phyloP scores from a whole-genome alignment of 2,888 invertebrate species.

The Augiades crinisus region DNA sequence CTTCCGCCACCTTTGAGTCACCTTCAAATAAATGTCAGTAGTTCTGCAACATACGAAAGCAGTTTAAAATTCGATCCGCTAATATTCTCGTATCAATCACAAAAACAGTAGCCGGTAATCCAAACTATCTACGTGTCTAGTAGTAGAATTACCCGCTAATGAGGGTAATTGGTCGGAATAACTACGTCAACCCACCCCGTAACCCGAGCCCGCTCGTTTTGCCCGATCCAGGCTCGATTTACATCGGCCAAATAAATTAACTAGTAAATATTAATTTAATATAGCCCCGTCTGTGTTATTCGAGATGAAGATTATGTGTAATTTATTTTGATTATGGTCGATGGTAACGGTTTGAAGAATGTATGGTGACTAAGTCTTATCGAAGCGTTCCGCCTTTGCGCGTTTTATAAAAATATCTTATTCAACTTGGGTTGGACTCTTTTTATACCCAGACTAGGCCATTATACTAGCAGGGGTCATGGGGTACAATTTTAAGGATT shows the following conservation, averaged over 20 bases:
- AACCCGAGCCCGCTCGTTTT: too few relatives aligned
- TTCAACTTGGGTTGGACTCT: too few relatives aligned
- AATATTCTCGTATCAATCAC: background rate
- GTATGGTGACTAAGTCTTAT: too few relatives aligned
- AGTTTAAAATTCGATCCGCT: background rate
- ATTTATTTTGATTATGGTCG: background rate
- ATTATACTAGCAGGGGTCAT: too few relatives aligned
- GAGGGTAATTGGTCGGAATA: constrained; percentile 71
- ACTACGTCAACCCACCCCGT: constrained; percentile 50
- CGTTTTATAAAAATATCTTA: too few relatives aligned
- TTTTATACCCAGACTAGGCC: too few relatives aligned
- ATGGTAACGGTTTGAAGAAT: too few relatives aligned
- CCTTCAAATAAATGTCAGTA: too few relatives aligned
- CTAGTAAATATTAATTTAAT: constrained; percentile 27
- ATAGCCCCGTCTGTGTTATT: constrained; percentile 10
- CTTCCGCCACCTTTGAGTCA: too few relatives aligned
- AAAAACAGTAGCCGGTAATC: constrained; percentile 40
- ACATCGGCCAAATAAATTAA: constrained; percentile 41
- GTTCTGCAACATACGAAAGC: too few relatives aligned
- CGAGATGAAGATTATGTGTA: background rate
- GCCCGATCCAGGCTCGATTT: constrained; percentile 42
- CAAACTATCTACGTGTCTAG: constrained; percentile 39
- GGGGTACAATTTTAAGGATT: too few relatives aligned
- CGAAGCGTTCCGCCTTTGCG: too few relatives aligned
- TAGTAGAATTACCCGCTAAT: constrained; percentile 59